phyloP scores from a whole-genome alignment of 2,113 vertebrate genomes.

The Passer domesticus region DNA sequence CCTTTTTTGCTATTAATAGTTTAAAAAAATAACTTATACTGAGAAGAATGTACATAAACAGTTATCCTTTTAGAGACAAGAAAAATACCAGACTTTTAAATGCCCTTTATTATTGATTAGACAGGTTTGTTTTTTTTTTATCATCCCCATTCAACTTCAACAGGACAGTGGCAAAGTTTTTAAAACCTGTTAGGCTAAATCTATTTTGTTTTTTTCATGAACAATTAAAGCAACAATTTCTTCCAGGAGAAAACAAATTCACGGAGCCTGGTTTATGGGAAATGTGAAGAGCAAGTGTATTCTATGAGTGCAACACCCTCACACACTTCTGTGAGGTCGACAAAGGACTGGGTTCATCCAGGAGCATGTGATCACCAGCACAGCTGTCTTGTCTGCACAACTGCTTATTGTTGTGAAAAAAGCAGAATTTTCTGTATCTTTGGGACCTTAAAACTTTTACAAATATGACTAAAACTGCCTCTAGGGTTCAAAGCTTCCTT shows the following conservation, averaged over 20 bases:
- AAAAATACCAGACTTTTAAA: not conserved
- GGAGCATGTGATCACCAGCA: not conserved
- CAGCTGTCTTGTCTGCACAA: not conserved
- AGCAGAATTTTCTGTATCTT: not conserved
- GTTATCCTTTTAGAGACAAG: not conserved
- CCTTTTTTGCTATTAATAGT: not conserved
- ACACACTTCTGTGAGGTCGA: rapidly evolving
- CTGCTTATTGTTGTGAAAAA: not conserved
- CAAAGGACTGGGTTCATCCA: rapidly evolving
- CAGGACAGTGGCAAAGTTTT: not conserved
- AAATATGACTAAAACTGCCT: not conserved
- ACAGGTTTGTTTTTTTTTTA: rapidly evolving
- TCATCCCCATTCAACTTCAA: not conserved
- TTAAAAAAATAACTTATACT: not conserved
- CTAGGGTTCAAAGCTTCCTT: not conserved
- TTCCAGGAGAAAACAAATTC: not conserved
- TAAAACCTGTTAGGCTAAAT: not conserved
- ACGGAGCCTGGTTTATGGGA: rapidly evolving
- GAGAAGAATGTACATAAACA: not conserved
- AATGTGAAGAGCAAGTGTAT: not conserved
- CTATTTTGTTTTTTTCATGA: not conserved
- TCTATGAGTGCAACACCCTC: not conserved
- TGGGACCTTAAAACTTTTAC: not conserved
- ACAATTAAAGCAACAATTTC: not conserved
- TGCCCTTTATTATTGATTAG: not conserved